These are phyloP conservation scores for Microtus oregoni DNA, from an alignment of 2,113 vertebrate genomes.

Conservation along the genomic window DNA sequence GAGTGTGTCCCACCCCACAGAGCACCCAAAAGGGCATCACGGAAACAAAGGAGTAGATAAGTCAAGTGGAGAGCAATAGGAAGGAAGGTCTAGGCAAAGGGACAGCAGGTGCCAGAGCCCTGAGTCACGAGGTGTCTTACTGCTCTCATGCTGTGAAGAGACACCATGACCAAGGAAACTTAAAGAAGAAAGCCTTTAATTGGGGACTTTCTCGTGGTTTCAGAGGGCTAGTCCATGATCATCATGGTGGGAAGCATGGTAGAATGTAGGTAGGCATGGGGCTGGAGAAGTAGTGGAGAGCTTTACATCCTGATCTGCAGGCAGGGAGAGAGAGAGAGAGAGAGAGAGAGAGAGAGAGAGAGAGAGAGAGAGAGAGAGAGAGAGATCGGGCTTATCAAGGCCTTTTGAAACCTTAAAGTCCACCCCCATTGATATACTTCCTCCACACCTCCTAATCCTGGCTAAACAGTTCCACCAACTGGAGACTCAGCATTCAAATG, in stretches of 20 bases:
- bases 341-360: neutral
- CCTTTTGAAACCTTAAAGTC: neutral
- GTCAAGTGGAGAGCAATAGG: neutral
- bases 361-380: too few relatives aligned
- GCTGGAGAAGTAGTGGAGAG: neutral
- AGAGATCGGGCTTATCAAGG: too few relatives aligned
- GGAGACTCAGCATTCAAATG: neutral
- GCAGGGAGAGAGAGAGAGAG: neutral
- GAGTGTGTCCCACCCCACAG: fast-evolving
- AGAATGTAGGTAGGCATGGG: too few relatives aligned
- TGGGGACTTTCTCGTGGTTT: too few relatives aligned
- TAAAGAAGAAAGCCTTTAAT: neutral
- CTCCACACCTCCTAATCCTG: neutral
- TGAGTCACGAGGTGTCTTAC: neutral
- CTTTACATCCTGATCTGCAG: neutral
- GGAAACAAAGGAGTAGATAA: neutral
- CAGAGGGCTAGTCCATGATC: neutral
- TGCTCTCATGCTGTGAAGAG: neutral
- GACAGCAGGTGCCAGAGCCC: neutral
- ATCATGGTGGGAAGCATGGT: neutral
- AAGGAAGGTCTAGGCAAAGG: neutral
- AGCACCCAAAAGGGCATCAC: neutral
- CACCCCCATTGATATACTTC: neutral
- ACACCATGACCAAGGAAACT: neutral
- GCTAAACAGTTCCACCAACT: neutral